Evolutionary conservation across 2,113 vertebrate genomes (phyloP).

Genomic region (Pelvicachromis taeniatus): DNA sequence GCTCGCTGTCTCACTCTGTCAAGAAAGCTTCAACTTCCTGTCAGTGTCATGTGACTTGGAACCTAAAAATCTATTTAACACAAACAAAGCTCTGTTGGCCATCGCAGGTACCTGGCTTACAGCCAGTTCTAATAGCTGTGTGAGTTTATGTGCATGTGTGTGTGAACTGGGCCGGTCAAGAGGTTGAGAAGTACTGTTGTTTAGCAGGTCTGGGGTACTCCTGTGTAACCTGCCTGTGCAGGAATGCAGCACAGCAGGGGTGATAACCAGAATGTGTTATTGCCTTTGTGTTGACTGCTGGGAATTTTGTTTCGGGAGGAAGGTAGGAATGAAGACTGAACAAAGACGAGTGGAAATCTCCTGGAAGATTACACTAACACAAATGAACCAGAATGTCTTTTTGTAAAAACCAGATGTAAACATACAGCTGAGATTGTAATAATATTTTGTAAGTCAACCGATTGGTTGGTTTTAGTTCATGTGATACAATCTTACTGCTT

Average conservation of each 20-base stretch:
- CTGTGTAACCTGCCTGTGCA: background rate
- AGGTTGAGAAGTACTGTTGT: slow-evolving; percentile 1
- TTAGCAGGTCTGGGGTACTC: background rate
- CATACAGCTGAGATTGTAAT: background rate
- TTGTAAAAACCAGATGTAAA: too few relatives aligned
- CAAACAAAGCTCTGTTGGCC: slow-evolving; percentile 42
- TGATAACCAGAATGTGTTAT: background rate
- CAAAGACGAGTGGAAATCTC: background rate
- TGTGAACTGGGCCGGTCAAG: background rate
- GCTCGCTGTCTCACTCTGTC: background rate
- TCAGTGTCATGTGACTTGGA: background rate
- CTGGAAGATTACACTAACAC: background rate
- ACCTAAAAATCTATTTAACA: slow-evolving; percentile 47
- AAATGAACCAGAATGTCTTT: background rate
- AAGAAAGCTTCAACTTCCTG: background rate
- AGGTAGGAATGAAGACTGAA: background rate
- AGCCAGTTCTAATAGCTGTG: slow-evolving; percentile 22
- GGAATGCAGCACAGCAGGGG: background rate
- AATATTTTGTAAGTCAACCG: background rate
- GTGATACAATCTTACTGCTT: background rate
- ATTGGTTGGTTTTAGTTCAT: background rate
- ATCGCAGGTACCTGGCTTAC: slow-evolving; percentile 8
- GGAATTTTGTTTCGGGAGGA: background rate
- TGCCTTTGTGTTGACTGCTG: background rate
- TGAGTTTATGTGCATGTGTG: background rate